Evolutionary conservation across 1,140 invertebrate genomes (phyloP).

Genomic region (Ptiloglossa arizonensis): DNA sequence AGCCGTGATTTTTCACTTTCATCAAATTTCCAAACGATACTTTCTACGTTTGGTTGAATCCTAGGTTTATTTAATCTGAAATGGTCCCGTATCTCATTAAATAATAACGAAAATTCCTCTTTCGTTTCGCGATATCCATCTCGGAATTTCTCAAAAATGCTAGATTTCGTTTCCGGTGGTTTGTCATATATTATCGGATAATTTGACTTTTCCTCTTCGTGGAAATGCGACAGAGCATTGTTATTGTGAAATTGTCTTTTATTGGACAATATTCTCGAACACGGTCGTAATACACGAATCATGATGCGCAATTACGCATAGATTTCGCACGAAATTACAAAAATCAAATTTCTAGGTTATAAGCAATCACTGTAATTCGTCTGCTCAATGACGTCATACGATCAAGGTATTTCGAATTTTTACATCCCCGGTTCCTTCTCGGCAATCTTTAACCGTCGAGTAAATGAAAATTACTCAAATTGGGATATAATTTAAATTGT

Average conservation of each 20-base stretch:
- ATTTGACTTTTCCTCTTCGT: background rate
- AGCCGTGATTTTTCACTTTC: conserved; percentile 84
- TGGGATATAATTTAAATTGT: no score
- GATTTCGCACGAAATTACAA: background rate
- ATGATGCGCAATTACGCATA: background rate
- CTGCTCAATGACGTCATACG: no score
- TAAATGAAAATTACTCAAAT: no score
- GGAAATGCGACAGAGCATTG: background rate
- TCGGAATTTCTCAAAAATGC: conserved; percentile 79
- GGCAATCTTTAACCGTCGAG: no score
- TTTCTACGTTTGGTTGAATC: conserved; percentile 84
- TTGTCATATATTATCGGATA: conserved; percentile 27
- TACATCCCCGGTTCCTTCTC: no score
- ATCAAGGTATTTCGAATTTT: no score
- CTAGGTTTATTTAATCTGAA: conserved; percentile 84
- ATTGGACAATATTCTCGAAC: background rate
- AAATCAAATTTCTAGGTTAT: no score
- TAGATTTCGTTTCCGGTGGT: background rate
- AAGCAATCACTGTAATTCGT: no score
- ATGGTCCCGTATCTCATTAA: conserved; percentile 86
- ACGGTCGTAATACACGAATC: background rate
- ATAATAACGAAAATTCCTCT: conserved; percentile 86
- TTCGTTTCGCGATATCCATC: conserved; percentile 86
- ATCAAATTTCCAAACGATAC: conserved; percentile 87
- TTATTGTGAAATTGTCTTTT: conserved; percentile 36